phyloP scores from a whole-genome alignment of 2,888 invertebrate genomes.

The Drosophila mulleri region DNA sequence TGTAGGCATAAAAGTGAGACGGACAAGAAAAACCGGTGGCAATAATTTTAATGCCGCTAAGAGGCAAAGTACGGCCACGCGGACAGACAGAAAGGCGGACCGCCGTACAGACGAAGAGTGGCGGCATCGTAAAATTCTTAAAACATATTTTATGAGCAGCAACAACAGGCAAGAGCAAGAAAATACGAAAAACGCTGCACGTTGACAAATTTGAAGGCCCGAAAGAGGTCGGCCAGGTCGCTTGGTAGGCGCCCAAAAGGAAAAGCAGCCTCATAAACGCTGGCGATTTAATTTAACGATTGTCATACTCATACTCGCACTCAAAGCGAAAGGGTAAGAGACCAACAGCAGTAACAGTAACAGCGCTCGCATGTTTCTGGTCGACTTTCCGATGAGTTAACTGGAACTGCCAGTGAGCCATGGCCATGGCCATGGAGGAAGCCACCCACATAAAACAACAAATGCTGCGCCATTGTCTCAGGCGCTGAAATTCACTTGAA shows the following conservation, averaged over 20 bases:
- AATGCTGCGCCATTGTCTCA: constrained; percentile 64
- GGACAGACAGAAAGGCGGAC: constrained; percentile 11
- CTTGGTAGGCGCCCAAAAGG: constrained; percentile 75
- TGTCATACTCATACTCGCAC: constrained; percentile 66
- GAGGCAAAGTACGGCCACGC: constrained; percentile 45
- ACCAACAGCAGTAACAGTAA: constrained; percentile 18
- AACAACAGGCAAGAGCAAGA: constrained; percentile 46
- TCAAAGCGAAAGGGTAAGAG: constrained; percentile 47
- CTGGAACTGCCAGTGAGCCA: constrained; percentile 60
- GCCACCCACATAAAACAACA: constrained; percentile 79
- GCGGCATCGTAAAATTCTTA: constrained; percentile 80
- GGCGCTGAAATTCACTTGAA: constrained; percentile 77
- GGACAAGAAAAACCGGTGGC: constrained; percentile 75
- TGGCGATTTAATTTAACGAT: constrained; percentile 80
- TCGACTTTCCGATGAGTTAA: constrained; percentile 58
- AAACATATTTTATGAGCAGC: constrained; percentile 77
- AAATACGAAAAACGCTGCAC: constrained; percentile 74
- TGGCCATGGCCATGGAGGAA: constrained; percentile 50
- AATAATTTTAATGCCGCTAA: constrained; percentile 71
- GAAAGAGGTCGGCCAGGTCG: constrained; percentile 66
- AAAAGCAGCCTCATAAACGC: constrained; percentile 76
- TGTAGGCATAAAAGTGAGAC: constrained; percentile 74
- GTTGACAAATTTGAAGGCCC: constrained; percentile 77
- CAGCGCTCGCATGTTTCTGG: constrained; percentile 25
- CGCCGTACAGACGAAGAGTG: constrained; percentile 38